These are phyloP conservation scores for Amphimallon solstitiale DNA, from an alignment of 2,888 invertebrate species.

Conservation along the genomic window DNA sequence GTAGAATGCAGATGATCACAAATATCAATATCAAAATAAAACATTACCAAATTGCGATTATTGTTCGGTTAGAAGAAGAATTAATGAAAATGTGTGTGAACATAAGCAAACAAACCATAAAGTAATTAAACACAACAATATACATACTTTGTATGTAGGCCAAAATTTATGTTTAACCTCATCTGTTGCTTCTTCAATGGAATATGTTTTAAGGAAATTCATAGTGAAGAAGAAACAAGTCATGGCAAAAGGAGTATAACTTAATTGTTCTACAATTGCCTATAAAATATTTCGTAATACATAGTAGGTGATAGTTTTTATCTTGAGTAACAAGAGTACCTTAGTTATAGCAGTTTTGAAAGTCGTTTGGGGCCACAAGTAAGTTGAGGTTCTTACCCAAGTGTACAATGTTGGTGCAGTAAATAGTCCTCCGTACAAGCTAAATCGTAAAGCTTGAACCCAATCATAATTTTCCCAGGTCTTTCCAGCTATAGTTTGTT, in stretches of 20 bases:
- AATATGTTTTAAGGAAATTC: slow-evolving; percentile 68
- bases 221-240: slow-evolving; percentile 69
- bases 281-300: slow-evolving; percentile 47
- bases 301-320: too few relatives aligned
- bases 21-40: too few relatives aligned
- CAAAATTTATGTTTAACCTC: slow-evolving; percentile 69
- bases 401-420: slow-evolving; percentile 84
- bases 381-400: slow-evolving; percentile 81
- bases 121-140: too few relatives aligned
- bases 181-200: slow-evolving; percentile 62
- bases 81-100: too few relatives aligned
- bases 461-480: slow-evolving; percentile 74
- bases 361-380: slow-evolving; percentile 79
- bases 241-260: slow-evolving; percentile 71
- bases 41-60: too few relatives aligned
- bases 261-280: slow-evolving; percentile 68
- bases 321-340: slow-evolving; percentile 67
- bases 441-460: slow-evolving; percentile 76
- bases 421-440: slow-evolving; percentile 82
- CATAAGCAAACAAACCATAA: too few relatives aligned
- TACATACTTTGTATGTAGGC: slow-evolving; percentile 67
- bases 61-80: too few relatives aligned
- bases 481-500: slow-evolving; percentile 76
- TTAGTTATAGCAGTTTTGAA: slow-evolving; percentile 78
- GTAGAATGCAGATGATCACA: too few relatives aligned